Evolutionary conservation across 2,113 vertebrate species (phyloP), one percentile per base, ranked within the genome.

Genomic region (Upupa epops): DNA sequence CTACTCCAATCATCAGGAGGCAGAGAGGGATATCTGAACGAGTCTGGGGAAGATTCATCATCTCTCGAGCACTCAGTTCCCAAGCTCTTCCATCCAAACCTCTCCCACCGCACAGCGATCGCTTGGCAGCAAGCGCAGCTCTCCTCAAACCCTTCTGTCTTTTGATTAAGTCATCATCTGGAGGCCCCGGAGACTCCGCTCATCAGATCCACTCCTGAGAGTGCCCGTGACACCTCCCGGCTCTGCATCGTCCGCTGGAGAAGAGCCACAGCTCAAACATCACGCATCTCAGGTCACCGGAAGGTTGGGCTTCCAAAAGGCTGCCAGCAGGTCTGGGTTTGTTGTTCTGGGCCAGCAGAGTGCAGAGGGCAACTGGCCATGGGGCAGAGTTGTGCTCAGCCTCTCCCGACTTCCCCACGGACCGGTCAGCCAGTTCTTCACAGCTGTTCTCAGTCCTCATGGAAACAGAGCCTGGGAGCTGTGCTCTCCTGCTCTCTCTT

Each of bases 81-180:
- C 54, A 46, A 58, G 37, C 42, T 85, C 66, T 65, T 55, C 83
- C 64, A 34, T 85, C 77, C 90, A 95, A 89, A 55, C 34, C 51
- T 59, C 51, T 13, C n/a, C 83, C 46, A 5, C 22, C 71, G 69
- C 34, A 32, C 17, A 26, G 72, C 1, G 18, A 84, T 75, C 58
- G 42, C 46, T 59, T 83, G 86, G 88, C 90, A 95, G 58, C 2
- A 24, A 48, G 32, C 32, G 29, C 54, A 70, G 90, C 74, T 59
- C 86, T 46, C 2, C 65, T 75, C 4, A 9, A 52, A 31, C 34
- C 51, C 76, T 61, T 49, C 51, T 22, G 2, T 11, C 54, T 58
- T 58, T 36, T 90, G 70, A 78, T 42, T 31, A n/a, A 93, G 49
- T 20, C 26, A 93, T 73, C 80, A 68, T 34, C 56, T 6, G 3